phyloP scores from a whole-genome alignment of 2,113 vertebrate genomes.

The Pseudorhombus dupliciocellatus region DNA sequence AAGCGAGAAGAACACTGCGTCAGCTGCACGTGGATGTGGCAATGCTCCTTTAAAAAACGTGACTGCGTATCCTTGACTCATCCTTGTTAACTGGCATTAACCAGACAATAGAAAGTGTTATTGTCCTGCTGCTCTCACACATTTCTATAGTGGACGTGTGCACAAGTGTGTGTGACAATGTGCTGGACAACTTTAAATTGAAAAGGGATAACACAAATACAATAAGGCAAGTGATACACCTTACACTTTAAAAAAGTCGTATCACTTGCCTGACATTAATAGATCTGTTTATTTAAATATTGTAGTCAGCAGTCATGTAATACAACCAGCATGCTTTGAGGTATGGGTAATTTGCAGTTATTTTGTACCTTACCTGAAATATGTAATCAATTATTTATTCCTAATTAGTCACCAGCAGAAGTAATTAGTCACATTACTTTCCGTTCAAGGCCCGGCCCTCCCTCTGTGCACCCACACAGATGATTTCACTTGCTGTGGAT shows the following conservation, averaged over 20 bases:
- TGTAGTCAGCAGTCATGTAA: background rate
- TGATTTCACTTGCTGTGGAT: background rate
- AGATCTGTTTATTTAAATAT: background rate
- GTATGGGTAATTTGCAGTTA: background rate
- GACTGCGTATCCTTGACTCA: background rate
- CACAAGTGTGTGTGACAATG: too few species aligned
- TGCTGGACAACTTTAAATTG: background rate
- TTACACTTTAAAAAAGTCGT: too few species aligned
- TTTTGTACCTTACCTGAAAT: background rate
- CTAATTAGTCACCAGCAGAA: background rate
- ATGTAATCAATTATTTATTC: background rate
- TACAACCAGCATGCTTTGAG: background rate
- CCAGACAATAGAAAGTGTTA: background rate
- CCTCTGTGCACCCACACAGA: background rate
- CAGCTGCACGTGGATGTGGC: background rate
- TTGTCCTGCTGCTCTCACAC: background rate
- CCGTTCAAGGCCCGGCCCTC: background rate
- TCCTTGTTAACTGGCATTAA: background rate
- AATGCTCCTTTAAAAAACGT: background rate
- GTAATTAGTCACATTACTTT: conserved; percentile 7
- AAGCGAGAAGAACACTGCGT: conserved; percentile 23
- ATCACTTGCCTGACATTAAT: too few species aligned
- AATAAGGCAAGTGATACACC: background rate
- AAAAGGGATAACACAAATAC: background rate
- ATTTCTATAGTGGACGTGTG: background rate